These are phyloP conservation scores for Metopolophium dirhodum DNA, from an alignment of 1,140 invertebrate genomes.

Conservation along the genomic window DNA sequence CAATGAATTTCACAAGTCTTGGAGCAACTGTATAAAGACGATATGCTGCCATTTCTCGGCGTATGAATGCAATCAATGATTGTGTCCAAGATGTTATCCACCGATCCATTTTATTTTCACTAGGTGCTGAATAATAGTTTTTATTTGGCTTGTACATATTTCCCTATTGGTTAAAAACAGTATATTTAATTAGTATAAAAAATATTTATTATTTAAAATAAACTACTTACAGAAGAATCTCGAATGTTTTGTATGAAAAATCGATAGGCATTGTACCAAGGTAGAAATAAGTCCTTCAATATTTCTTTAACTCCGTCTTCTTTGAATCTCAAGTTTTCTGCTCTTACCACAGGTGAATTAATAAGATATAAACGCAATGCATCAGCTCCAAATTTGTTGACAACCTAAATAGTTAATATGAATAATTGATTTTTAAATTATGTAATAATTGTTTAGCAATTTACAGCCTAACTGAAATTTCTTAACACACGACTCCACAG, in stretches of 20 bases:
- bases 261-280: conserved; percentile 98
- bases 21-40: conserved; percentile 95
- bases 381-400: conserved; percentile 96
- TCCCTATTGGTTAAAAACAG: conserved; percentile 29
- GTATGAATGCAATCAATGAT: conserved; percentile 83
- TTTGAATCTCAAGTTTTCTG: conserved; percentile 95
- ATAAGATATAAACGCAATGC: conserved; percentile 95
- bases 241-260: conserved; percentile 93
- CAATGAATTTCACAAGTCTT: conserved; percentile 92
- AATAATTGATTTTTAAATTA: neutral
- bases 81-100: conserved; percentile 99
- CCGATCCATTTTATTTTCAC: conserved; percentile 90
- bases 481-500: neutral
- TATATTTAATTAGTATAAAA: neutral
- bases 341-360: conserved; percentile 97
- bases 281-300: conserved; percentile 96
- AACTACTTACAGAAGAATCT: conserved; percentile 75
- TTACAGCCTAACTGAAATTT: no score
- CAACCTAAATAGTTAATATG: conserved; percentile 66
- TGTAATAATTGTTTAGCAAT: neutral
- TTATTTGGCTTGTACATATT: conserved; percentile 66
- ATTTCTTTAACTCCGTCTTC: conserved; percentile 96
- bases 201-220: neutral
- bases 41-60: conserved; percentile 93
- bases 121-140: conserved; percentile 59